phyloP scores from a whole-genome alignment of 2,113 vertebrate genomes.

The Myotis davidii region DNA sequence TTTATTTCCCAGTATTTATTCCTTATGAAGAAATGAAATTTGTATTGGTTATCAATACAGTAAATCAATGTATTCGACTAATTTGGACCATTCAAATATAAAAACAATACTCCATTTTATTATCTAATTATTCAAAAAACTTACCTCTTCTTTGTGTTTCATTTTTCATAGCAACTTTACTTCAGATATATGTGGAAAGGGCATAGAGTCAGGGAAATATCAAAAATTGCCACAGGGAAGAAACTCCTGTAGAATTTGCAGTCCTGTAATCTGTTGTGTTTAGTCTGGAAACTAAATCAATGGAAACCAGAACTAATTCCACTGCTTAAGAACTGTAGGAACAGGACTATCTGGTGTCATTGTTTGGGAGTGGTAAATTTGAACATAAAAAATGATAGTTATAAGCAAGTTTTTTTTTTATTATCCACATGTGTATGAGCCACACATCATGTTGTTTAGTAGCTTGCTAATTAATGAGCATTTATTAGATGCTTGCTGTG shows the following conservation, averaged over 20 bases:
- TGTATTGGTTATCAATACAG: conserved; percentile 59
- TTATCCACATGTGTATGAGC: background rate
- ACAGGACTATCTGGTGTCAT: background rate
- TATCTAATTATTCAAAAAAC: conserved; percentile 69
- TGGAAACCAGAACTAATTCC: conserved; percentile 52
- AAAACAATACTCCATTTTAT: conserved; percentile 63
- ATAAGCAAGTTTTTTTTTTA: background rate
- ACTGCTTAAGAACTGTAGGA: background rate
- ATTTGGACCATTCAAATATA: conserved; percentile 60
- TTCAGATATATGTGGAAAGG: conserved; percentile 13
- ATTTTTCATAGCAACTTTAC: conserved; percentile 34
- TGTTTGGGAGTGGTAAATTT: background rate
- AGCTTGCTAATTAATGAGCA: background rate
- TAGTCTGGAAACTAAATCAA: conserved; percentile 50
- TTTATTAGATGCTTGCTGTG: conserved; percentile 3
- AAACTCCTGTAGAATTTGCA: conserved; percentile 58
- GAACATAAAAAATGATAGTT: background rate
- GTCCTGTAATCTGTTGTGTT: conserved; percentile 50
- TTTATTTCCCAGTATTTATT: conserved; percentile 59
- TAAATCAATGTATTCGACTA: conserved; percentile 59
- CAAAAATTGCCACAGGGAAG: conserved; percentile 30
- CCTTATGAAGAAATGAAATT: conserved; percentile 44
- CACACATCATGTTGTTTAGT: background rate
- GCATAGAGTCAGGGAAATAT: background rate
- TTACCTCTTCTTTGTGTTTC: conserved; percentile 61